Percentiles rank a stretch among this genome's conserved stretches.
Evolutionary conservation across 2,888 invertebrate genomes (phyloP).

Genomic region (Apotomis turbidana): DNA sequence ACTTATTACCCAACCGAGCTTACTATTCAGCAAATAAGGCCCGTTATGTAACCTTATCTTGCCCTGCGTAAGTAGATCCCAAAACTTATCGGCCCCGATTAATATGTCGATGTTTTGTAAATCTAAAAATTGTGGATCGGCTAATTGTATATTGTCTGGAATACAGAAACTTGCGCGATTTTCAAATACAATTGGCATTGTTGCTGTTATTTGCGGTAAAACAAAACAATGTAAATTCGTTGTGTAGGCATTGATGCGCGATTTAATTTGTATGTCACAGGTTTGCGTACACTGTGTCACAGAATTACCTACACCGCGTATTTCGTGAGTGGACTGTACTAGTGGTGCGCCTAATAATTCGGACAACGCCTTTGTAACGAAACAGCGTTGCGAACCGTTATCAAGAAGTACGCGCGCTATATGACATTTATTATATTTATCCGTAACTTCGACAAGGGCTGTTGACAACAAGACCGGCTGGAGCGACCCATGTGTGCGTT

Average conservation of each 20-base stretch:
- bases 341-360: conserved; percentile 40
- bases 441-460: conserved; percentile 45
- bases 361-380: conserved; percentile 45
- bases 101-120: conserved; percentile 36
- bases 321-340: conserved; percentile 47
- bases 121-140: conserved; percentile 31
- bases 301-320: conserved; percentile 20
- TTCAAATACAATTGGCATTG: conserved; percentile 2
- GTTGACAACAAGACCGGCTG: conserved; percentile 45
- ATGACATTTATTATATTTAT: conserved; percentile 39
- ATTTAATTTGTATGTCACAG: too few species aligned
- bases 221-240: conserved; percentile 2
- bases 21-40: conserved; percentile 37
- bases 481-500: not conserved
- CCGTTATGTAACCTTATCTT: conserved; percentile 33
- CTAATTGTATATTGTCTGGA: conserved; percentile 12
- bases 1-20: conserved; percentile 41
- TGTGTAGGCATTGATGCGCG: not conserved
- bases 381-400: conserved; percentile 46
- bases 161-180: conserved; percentile 11
- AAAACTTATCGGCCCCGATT: conserved; percentile 41
- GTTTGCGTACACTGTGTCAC: not conserved
- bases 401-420: conserved; percentile 44
- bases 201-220: conserved; percentile 1
- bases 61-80: conserved; percentile 32